A percentile compares a stretch with the other conserved stretches of the same genome.
Evolutionary conservation across 2,113 vertebrate species (phyloP).

Genomic region (Phrynocephalus versicolor): DNA sequence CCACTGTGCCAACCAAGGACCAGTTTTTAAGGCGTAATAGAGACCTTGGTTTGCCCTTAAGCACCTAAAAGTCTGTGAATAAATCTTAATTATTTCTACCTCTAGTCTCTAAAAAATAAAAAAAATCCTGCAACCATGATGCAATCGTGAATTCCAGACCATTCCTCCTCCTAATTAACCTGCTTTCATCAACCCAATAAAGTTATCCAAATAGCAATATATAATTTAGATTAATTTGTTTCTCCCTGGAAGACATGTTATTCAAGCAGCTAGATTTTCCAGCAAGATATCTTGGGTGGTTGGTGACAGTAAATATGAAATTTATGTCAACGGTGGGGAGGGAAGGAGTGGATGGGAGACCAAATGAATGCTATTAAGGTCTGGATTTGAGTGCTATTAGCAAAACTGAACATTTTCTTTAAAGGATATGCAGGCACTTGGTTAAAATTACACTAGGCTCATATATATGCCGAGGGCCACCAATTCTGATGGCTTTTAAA

Average conservation of each 20-base stretch:
- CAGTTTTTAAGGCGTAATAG: conserved; percentile 6
- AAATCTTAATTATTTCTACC: conserved; percentile 25
- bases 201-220: conserved; percentile 12
- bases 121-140: not conserved
- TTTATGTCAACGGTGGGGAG: conserved; percentile 4
- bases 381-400: not conserved
- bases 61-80: not conserved
- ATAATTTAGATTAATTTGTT: conserved; percentile 34
- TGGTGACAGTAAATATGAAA: conserved; percentile 13
- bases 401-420: not conserved
- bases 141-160: conserved; percentile 10
- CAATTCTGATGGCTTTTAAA: too few relatives aligned
- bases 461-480: too few relatives aligned
- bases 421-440: not conserved
- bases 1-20: not conserved
- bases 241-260: conserved; percentile 21
- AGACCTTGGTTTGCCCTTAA: not conserved
- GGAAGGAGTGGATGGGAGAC: not conserved
- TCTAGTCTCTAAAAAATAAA: not conserved
- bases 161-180: conserved; percentile 13
- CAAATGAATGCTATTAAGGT: not conserved
- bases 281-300: not conserved
- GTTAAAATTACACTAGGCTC: not conserved
- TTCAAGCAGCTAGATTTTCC: conserved; percentile 30
- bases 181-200: conserved; percentile 27